phyloP scores from a whole-genome alignment of 2,113 vertebrate species.

The Tetraodon nigroviridis region DNA sequence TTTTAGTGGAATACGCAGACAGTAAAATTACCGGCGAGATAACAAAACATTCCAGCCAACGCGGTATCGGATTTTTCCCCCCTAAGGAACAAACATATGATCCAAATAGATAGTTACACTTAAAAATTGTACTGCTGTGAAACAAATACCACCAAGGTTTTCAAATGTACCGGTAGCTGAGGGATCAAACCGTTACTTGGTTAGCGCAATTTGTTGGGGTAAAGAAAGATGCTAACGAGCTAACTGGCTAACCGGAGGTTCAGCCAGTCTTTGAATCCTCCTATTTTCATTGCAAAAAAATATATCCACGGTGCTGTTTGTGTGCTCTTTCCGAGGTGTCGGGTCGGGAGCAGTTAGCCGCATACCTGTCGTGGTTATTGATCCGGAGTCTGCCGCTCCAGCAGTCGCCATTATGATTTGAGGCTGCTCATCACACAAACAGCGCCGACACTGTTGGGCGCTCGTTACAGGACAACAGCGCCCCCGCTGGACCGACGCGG shows the following conservation, averaged over 20 bases:
- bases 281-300: background rate
- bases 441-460: constrained; percentile 28
- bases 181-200: constrained; percentile 8
- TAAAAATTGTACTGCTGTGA: background rate
- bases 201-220: constrained; percentile 33
- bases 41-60: constrained; percentile 16
- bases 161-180: background rate
- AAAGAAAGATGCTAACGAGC: constrained; percentile 49
- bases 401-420: constrained; percentile 76
- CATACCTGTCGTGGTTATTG: constrained; percentile 73
- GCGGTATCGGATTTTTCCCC: constrained; percentile 3
- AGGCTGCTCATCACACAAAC: constrained; percentile 45
- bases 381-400: constrained; percentile 71
- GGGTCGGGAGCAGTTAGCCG: accelerated
- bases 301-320: background rate
- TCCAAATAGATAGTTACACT: background rate
- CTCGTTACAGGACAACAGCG: constrained; percentile 31
- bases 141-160: background rate
- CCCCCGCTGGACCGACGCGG: constrained; percentile 14
- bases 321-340: background rate
- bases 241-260: constrained; percentile 39
- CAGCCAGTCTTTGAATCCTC: background rate
- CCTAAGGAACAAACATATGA: background rate
- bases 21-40: constrained; percentile 17
- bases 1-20: background rate